Conservation (phyloP, 2,888 invertebrate species). For the Limnephilus rhombicus region DNA sequence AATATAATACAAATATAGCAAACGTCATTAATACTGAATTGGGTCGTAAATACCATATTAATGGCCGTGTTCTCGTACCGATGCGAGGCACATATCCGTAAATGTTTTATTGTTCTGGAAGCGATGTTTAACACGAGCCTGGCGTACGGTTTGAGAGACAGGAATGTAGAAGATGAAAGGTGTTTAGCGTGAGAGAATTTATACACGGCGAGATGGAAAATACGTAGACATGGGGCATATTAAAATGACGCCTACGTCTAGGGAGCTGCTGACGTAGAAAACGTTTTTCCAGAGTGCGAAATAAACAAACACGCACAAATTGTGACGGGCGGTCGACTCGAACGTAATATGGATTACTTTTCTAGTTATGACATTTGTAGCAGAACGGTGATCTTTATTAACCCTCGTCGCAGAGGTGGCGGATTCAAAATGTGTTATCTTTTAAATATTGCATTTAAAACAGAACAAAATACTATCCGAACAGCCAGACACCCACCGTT, state of each 20-base stretch:
- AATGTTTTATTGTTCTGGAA: not conserved
- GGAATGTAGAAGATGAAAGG: not conserved
- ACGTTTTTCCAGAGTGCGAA: not conserved
- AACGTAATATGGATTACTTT: no score
- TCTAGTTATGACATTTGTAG: not conserved
- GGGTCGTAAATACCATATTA: not conserved
- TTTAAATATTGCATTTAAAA: no score
- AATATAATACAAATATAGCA: not conserved
- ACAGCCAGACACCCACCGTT: no score
- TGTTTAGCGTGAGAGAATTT: not conserved
- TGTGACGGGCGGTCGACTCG: not conserved
- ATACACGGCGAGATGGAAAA: constrained; percentile 19
- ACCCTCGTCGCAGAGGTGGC: no score
- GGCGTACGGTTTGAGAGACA: not conserved
- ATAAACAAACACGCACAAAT: not conserved
- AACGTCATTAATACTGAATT: not conserved
- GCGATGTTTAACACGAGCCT: not conserved
- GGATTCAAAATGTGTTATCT: no score
- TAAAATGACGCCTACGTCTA: constrained; percentile 41
- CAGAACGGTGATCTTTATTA: no score
- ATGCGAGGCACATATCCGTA: not conserved
- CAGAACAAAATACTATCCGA: no score
- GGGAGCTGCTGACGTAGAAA: constrained; percentile 24
- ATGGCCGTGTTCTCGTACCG: not conserved
- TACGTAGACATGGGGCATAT: constrained; percentile 19